Conservation (phyloP, 2,797 vertebrate species). For the Pantherophis vulpinus region DNA sequence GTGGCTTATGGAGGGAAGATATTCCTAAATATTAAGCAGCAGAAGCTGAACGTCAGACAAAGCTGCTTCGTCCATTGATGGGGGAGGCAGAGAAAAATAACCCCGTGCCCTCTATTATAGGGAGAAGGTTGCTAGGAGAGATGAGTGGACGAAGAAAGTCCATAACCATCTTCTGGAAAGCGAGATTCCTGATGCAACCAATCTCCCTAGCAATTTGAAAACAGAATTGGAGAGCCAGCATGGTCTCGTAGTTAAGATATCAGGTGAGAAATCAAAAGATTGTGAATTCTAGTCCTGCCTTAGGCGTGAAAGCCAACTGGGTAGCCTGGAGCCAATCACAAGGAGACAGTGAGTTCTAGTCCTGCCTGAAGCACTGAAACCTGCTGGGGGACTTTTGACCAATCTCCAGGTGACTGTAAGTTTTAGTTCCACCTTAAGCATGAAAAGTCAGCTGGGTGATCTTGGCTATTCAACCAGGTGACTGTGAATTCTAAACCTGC, state of each 20-base stretch:
- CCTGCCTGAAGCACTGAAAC: background rate
- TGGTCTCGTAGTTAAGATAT: background rate
- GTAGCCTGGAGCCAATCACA: background rate
- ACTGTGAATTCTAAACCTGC: background rate
- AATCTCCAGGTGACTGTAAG: background rate
- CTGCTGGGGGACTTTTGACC: background rate
- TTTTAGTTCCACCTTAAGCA: too few species aligned
- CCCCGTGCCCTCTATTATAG: background rate
- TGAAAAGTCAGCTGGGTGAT: too few species aligned
- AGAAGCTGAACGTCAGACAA: slow-evolving; percentile 25
- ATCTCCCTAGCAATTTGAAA: background rate
- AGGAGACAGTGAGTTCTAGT: background rate
- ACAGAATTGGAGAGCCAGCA: background rate
- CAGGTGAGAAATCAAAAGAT: background rate
- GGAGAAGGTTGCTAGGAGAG: background rate
- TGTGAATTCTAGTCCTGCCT: background rate
- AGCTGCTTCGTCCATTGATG: background rate
- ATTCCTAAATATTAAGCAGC: slow-evolving; percentile 41
- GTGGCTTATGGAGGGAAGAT: slow-evolving; percentile 29
- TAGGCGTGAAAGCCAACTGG: background rate
- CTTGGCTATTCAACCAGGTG: background rate
- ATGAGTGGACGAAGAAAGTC: background rate
- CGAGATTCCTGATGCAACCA: background rate
- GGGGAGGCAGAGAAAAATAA: background rate
- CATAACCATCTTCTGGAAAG: background rate